phyloP scores from a whole-genome alignment of 1,140 invertebrate genomes.

The Zaprionus gabonicus region DNA sequence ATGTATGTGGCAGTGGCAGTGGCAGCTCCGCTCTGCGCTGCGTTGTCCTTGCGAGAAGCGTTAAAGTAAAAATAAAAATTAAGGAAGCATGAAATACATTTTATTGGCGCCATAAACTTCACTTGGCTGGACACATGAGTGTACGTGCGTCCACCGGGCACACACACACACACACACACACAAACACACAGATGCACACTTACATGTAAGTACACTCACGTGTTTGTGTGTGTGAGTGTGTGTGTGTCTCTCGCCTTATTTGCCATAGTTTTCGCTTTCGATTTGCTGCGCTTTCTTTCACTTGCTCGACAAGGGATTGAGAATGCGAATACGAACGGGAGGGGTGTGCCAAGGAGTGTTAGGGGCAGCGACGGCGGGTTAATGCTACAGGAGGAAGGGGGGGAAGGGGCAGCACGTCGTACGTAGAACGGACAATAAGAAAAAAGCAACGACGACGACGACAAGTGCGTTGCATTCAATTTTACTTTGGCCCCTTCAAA shows the following conservation, averaged over 20 bases:
- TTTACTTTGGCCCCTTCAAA: conserved; percentile 50
- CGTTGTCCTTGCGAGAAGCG: conserved; percentile 70
- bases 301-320: conserved; percentile 29
- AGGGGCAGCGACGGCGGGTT: not conserved
- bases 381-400: not conserved
- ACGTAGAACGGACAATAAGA: conserved; percentile 45
- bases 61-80: conserved; percentile 84
- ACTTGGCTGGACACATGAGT: conserved; percentile 84
- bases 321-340: not conserved
- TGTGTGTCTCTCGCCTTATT: conserved; percentile 46
- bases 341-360: not conserved
- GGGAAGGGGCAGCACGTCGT: not conserved
- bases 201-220: conserved; percentile 22
- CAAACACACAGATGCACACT: conserved; percentile 15
- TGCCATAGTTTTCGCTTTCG: conserved; percentile 80
- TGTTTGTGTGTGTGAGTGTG: conserved; percentile 8
- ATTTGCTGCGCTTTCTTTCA: conserved; percentile 78
- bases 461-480: conserved; percentile 65
- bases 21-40: too few species aligned
- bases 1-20: not conserved
- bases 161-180: conserved; percentile 34
- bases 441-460: conserved; percentile 27
- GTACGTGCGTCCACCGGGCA: conserved; percentile 65
- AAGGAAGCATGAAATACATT: conserved; percentile 85
- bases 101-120: conserved; percentile 84